Conservation (phyloP, 2,113 vertebrate genomes). For the Podarcis muralis region DNA sequence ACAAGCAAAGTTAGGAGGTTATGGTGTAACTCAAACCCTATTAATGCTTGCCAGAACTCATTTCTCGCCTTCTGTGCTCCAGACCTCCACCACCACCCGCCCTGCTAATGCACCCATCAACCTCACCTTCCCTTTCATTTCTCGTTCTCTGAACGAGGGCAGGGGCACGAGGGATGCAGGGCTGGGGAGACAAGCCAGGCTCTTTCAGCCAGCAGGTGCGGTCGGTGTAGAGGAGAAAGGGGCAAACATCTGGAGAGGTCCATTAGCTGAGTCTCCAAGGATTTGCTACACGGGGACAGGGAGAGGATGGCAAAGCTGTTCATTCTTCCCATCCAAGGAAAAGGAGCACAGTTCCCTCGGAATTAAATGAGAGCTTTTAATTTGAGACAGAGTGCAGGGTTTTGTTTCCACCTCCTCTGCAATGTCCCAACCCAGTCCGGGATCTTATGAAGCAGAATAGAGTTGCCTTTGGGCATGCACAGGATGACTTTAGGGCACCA, state of each 20-base stretch:
- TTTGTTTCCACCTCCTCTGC: background rate
- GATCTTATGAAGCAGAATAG: background rate
- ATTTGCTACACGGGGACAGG: background rate
- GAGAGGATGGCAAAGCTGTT: background rate
- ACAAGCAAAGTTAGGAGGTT: background rate
- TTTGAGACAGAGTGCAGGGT: background rate
- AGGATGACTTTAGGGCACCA: background rate
- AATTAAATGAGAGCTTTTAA: background rate
- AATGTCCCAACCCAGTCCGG: background rate
- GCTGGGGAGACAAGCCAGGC: background rate
- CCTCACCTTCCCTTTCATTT: background rate
- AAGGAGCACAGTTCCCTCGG: background rate
- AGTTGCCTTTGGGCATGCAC: background rate
- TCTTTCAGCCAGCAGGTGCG: background rate
- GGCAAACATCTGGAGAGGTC: slow-evolving; percentile 18
- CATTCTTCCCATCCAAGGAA: background rate
- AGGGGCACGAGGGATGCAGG: background rate
- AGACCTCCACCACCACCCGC: background rate
- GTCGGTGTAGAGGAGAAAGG: background rate
- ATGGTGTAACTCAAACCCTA: background rate
- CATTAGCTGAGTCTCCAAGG: slow-evolving; percentile 1
- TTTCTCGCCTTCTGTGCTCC: background rate
- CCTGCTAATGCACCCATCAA: background rate
- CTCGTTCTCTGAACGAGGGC: background rate
- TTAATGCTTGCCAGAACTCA: slow-evolving; percentile 9